Conservation (phyloP, 1,140 invertebrate species). For the Tetramorium simillimum region DNA sequence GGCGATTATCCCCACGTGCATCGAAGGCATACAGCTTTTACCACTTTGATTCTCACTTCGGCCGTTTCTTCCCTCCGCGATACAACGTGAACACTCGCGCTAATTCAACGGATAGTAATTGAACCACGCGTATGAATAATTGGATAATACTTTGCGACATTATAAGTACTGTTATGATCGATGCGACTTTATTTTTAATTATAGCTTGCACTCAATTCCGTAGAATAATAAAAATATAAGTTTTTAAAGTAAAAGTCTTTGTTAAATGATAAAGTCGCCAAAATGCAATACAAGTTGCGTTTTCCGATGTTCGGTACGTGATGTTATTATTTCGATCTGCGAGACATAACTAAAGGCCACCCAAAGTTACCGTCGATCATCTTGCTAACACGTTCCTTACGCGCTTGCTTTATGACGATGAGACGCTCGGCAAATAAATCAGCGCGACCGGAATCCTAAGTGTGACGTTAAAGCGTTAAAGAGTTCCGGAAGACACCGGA, state of each 20-base stretch:
- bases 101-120: slow-evolving; percentile 12
- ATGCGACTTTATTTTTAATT: neutral
- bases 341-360: neutral
- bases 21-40: slow-evolving; percentile 36
- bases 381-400: slow-evolving; percentile 34
- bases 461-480: slow-evolving; percentile 69
- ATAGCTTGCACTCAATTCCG: neutral
- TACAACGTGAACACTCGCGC: neutral
- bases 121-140: neutral
- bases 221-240: neutral
- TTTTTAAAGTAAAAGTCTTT: neutral
- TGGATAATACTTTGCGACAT: neutral
- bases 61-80: slow-evolving; percentile 2
- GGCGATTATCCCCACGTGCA: slow-evolving; percentile 58
- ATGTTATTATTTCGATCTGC: neutral
- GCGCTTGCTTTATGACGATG: slow-evolving; percentile 56
- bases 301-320: neutral
- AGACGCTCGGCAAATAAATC: slow-evolving; percentile 64
- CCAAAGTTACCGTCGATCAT: slow-evolving; percentile 21
- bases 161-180: neutral
- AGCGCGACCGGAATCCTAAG: slow-evolving; percentile 66
- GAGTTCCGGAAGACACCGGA: slow-evolving; percentile 68
- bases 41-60: slow-evolving; percentile 47
- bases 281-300: neutral
- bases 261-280: neutral